Evolutionary conservation across 2,888 invertebrate species (phyloP).

Genomic region (Dasysyrphus albostriatus): DNA sequence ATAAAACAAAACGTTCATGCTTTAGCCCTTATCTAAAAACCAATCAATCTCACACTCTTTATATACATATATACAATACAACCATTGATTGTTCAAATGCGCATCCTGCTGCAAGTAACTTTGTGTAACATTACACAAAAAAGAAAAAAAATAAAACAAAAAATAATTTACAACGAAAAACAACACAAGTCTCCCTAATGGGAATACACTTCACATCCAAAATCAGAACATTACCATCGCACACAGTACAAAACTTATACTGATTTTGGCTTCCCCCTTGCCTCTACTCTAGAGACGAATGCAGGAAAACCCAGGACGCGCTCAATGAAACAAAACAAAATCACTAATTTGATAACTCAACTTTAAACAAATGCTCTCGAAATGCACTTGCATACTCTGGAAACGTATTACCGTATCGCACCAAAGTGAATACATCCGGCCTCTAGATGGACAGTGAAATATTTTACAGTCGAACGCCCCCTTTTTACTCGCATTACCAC

Average conservation of each 20-base stretch:
- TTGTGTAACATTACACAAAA: not conserved
- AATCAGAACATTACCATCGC: constrained; percentile 67
- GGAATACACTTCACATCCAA: constrained; percentile 48
- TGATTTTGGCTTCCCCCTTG: not conserved
- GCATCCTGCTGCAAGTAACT: constrained; percentile 55
- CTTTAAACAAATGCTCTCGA: constrained; percentile 62
- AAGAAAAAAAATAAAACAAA: no score
- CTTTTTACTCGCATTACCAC: not conserved
- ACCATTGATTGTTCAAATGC: constrained; percentile 46
- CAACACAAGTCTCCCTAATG: constrained; percentile 55
- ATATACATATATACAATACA: not conserved
- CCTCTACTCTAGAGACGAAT: not conserved
- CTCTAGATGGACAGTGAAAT: constrained; percentile 59
- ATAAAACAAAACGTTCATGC: not conserved
- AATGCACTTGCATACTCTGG: constrained; percentile 62
- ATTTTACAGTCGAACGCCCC: constrained; percentile 48
- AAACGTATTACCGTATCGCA: constrained; percentile 69
- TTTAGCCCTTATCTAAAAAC: constrained; percentile 11
- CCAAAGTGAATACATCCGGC: constrained; percentile 69
- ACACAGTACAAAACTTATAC: constrained; percentile 26
- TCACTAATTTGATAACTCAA: constrained; percentile 72
- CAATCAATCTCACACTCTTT: constrained; percentile 13
- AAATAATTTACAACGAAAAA: constrained; percentile 54
- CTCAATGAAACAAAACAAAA: constrained; percentile 53
- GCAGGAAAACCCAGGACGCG: not conserved